A percentile compares a stretch with the other conserved stretches of the same genome.
These are phyloP conservation scores for Eublepharis macularius DNA, from an alignment of 2,113 vertebrate genomes.

Conservation along the genomic window DNA sequence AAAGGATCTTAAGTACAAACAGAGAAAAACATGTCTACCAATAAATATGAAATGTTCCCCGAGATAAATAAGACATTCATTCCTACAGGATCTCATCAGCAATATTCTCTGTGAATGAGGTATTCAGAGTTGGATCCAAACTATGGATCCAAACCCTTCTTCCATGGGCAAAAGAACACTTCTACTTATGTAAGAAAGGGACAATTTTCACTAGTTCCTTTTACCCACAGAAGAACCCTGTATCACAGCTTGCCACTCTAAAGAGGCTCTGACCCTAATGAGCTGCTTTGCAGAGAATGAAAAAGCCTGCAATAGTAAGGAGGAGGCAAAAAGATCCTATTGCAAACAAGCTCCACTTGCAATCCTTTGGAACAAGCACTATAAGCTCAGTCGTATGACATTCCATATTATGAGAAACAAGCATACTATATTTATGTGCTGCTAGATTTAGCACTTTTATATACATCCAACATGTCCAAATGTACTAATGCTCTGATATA, in stretches of 20 bases:
- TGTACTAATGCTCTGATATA: slow-evolving; percentile 2
- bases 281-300: no score
- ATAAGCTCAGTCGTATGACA: background rate
- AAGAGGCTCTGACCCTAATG: no score
- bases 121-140: slow-evolving; percentile 28
- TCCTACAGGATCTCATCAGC: background rate
- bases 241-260: no score
- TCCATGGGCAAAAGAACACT: no score
- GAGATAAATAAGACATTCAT: slow-evolving; percentile 9
- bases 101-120: background rate
- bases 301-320: no score
- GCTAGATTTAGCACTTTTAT: slow-evolving; percentile 15
- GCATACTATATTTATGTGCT: slow-evolving; percentile 13
- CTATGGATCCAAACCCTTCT: background rate
- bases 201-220: no score
- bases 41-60: background rate
- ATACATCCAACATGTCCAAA: slow-evolving; percentile 4
- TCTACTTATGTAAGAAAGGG: no score
- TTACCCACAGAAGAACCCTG: no score
- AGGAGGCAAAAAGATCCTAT: no score
- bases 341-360: no score
- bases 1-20: background rate
- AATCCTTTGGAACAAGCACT: no score
- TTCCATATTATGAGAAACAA: background rate
- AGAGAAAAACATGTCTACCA: background rate